phyloP scores from a whole-genome alignment of 2,888 invertebrate genomes.

The Adelphocoris suturalis region DNA sequence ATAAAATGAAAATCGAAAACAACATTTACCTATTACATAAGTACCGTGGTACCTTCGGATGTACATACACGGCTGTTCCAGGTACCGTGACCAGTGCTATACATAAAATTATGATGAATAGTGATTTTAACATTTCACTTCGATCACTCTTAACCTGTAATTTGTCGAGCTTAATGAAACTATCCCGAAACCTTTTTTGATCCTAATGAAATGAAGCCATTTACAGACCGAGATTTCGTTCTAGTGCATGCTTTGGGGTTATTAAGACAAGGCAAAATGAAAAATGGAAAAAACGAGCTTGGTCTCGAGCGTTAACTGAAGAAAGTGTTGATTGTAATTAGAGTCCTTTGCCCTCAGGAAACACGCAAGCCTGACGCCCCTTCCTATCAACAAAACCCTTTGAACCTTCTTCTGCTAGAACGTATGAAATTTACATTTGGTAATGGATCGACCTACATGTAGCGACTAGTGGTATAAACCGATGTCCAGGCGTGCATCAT shows the following conservation, averaged over 20 bases:
- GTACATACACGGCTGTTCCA: no score
- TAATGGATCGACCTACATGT: slow-evolving; percentile 63
- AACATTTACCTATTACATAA: no score
- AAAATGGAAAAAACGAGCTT: slow-evolving; percentile 12
- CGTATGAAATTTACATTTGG: slow-evolving; percentile 66
- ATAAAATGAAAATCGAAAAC: no score
- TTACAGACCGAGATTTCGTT: neutral
- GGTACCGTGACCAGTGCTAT: no score
- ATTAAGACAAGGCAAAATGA: neutral
- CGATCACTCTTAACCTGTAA: no score
- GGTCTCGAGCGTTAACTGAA: slow-evolving; percentile 46
- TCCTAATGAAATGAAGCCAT: neutral
- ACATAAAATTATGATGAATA: no score
- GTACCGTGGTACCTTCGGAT: no score
- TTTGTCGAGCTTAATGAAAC: no score
- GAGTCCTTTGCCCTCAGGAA: slow-evolving; percentile 38
- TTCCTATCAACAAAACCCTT: slow-evolving; percentile 39
- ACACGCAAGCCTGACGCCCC: slow-evolving; percentile 51
- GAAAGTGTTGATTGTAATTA: slow-evolving; percentile 67
- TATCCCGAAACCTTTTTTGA: no score
- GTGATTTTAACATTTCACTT: no score
- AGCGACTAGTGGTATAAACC: slow-evolving; percentile 37
- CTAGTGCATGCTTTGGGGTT: slow-evolving; percentile 11
- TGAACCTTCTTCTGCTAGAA: slow-evolving; percentile 31
- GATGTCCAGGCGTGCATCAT: slow-evolving; percentile 6